Conservation (phyloP, 2,888 invertebrate species). For the Melitaea athalia region DNA sequence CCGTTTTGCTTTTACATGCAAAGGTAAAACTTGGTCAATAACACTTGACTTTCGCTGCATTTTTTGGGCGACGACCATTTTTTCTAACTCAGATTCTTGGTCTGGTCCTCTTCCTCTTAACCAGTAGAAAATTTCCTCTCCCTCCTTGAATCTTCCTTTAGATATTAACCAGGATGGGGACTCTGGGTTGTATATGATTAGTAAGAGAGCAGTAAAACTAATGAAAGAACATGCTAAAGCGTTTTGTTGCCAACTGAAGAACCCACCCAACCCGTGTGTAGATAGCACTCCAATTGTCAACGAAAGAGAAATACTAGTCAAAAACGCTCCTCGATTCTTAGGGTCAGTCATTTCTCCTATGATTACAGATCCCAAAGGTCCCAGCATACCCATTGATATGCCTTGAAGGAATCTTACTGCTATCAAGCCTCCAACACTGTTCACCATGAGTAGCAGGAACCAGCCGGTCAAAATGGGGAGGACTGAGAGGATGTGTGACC, state of each 20-base stretch:
- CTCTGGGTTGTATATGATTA: conserved; percentile 83
- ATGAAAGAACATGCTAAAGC: conserved; percentile 78
- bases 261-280: conserved; percentile 84
- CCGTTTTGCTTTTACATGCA: conserved; percentile 48
- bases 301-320: conserved; percentile 83
- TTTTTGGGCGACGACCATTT: conserved; percentile 71
- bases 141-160: conserved; percentile 80
- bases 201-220: conserved; percentile 74
- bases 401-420: conserved; percentile 80
- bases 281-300: conserved; percentile 84
- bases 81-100: conserved; percentile 70
- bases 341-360: conserved; percentile 84
- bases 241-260: conserved; percentile 81
- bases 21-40: conserved; percentile 50
- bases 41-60: conserved; percentile 62
- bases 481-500: conserved; percentile 77
- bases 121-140: conserved; percentile 80
- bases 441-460: conserved; percentile 78
- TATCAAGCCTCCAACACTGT: conserved; percentile 69
- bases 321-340: conserved; percentile 83
- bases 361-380: conserved; percentile 79
- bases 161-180: conserved; percentile 86
- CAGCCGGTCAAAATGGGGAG: conserved; percentile 82
- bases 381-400: conserved; percentile 80
- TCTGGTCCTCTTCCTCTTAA: conserved; percentile 68